Base-by-base conservation (phyloP, 2,113 vertebrate genomes). In the Saccopteryx bilineata region DNA sequence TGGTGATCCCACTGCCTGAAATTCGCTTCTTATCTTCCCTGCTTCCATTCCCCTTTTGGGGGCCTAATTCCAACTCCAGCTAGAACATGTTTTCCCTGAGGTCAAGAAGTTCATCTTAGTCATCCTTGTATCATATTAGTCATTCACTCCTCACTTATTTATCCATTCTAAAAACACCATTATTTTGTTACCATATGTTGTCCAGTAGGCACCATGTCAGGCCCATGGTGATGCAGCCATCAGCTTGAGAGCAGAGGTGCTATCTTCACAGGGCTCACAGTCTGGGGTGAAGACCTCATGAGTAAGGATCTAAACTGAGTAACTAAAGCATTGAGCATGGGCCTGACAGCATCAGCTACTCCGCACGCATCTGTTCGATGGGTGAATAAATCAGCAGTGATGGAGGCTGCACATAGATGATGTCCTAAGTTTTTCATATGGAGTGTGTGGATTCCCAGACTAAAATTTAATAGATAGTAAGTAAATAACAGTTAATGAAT, bases 51-150 rank as follows among this genome's bases (percentile, higher is more conserved):
- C 54, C n/a, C 58, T 75, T 48, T 79, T 19, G 21, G 17, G 31
- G 21, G 14, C 4, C 54, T 69, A 65, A 90, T 91, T 93, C n/a
- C 56, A 90, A 2, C 18, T 19, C 54, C 54, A 71, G 11, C 26
- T 96, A 93, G 72, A 91, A 54, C 2, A n/a, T 31, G 50, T 82
- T 21, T 83, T 95, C 58, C 50, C n/a, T 81, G 63, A 46, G 33
- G 48, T 90, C 88, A 90, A 14, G 54, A 28, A 54, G 5, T 79
- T 87, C 17, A 75, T 92, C 23, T 54, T 71, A 82, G 39, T 89
- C 63, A 63, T 87, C 23, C 9, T 85, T 61, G 31, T 48, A 17
- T 87, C 21, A 4, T 93, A n/a, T 60, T 39, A 74, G 50, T 91
- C 60, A 60, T 68, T 89, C 46, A 87, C 75, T 19, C 58, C 12